These are phyloP conservation scores for Thera britannica DNA, from an alignment of 2,888 invertebrate genomes.

Conservation along the genomic window DNA sequence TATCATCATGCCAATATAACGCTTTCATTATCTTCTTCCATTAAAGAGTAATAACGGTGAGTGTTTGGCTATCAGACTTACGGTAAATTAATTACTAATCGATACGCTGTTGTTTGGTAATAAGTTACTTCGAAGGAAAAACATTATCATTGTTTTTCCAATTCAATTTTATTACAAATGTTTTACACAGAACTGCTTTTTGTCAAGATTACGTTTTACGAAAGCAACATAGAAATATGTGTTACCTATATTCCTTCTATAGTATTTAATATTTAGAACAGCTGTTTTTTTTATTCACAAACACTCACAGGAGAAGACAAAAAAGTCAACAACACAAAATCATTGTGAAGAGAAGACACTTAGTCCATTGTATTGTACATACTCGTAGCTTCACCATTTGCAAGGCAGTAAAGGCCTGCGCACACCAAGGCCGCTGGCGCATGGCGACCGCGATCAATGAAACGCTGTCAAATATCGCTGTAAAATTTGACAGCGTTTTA, in stretches of 20 bases:
- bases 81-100: slow-evolving; percentile 43
- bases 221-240: neutral
- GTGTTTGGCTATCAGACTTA: slow-evolving; percentile 37
- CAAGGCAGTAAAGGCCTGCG: neutral
- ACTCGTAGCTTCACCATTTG: slow-evolving; percentile 2
- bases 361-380: neutral
- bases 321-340: neutral
- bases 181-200: neutral
- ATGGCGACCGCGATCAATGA: too few relatives aligned
- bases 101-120: slow-evolving; percentile 35
- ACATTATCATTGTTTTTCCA: slow-evolving; percentile 13
- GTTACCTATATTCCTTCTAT: neutral
- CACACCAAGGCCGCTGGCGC: too few relatives aligned
- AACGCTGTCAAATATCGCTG: too few relatives aligned
- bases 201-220: neutral
- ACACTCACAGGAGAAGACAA: neutral
- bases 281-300: neutral
- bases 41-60: slow-evolving; percentile 32
- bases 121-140: slow-evolving; percentile 26
- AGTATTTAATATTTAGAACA: neutral
- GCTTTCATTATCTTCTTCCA: slow-evolving; percentile 36
- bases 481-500: too few relatives aligned
- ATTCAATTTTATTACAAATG: neutral
- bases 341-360: neutral
- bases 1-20: slow-evolving; percentile 30